A percentile compares a stretch with the other conserved stretches of the same genome.
Evolutionary conservation across 2,797 vertebrate species (phyloP).

Genomic region (Enteromius paludinosus): DNA sequence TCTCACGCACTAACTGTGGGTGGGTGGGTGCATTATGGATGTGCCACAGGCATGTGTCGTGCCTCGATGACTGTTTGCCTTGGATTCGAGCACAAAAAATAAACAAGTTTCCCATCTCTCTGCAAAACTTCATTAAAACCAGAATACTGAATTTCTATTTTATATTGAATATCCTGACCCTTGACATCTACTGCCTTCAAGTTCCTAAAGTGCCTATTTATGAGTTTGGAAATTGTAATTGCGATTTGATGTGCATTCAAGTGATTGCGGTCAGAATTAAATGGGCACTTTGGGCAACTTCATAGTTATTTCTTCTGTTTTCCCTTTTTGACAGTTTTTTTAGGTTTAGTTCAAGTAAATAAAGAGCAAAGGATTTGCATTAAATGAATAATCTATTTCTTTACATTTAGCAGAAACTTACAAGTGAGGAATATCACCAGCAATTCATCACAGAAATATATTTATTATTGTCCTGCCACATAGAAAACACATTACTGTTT

Average conservation of each 20-base stretch:
- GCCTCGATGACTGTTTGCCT: conserved; percentile 7
- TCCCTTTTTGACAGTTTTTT: neutral
- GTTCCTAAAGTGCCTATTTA: neutral
- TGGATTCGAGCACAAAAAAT: neutral
- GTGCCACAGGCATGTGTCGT: neutral
- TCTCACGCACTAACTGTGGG: neutral
- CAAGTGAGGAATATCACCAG: neutral
- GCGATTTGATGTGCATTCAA: neutral
- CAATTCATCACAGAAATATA: neutral
- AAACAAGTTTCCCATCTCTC: neutral
- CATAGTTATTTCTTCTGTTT: neutral
- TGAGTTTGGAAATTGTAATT: neutral
- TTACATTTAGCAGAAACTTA: neutral
- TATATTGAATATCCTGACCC: conserved; percentile 2
- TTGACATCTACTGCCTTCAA: neutral
- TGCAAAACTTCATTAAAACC: neutral
- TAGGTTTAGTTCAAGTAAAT: neutral
- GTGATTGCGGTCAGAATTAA: conserved; percentile 5
- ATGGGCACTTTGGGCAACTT: neutral
- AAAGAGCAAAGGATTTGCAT: neutral
- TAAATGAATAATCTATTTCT: neutral
- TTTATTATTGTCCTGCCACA: neutral
- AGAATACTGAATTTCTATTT: neutral
- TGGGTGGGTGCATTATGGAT: neutral
- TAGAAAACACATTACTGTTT: neutral